Percentiles rank a stretch among this genome's conserved stretches.
phyloP scores from a whole-genome alignment of 1,140 invertebrate species.

The Lordiphosa collinella region DNA sequence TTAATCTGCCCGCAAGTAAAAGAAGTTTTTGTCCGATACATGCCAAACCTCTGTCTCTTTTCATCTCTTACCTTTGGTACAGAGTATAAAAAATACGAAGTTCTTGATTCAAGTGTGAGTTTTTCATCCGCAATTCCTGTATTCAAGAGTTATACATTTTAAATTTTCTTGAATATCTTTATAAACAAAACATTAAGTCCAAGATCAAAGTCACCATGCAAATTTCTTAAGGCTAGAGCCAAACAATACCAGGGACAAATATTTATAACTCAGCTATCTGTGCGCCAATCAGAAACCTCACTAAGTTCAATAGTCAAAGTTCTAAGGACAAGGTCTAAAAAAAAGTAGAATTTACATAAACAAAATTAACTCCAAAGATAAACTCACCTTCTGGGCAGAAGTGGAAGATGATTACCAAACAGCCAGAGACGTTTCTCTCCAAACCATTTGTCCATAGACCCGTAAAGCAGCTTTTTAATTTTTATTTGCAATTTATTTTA shows the following conservation, averaged over 20 bases:
- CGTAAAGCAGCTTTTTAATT: slow-evolving; percentile 12
- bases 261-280: slow-evolving; percentile 31
- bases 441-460: slow-evolving; percentile 92
- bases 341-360: background rate
- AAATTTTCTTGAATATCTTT: too few species aligned
- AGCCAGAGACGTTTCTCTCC: slow-evolving; percentile 92
- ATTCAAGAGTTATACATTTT: too few species aligned
- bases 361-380: background rate
- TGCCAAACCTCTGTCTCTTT: too few species aligned
- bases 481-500: slow-evolving; percentile 6
- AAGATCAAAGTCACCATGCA: slow-evolving; percentile 18
- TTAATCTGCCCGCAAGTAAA: too few species aligned
- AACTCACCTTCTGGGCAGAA: slow-evolving; percentile 87
- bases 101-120: too few species aligned
- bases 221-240: slow-evolving; percentile 47
- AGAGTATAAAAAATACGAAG: too few species aligned
- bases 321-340: slow-evolving; percentile 3
- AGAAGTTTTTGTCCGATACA: too few species aligned
- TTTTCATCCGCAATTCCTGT: too few species aligned
- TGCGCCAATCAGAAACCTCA: slow-evolving; percentile 39
- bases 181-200: too few species aligned
- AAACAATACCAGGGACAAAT: slow-evolving; percentile 51
- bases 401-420: slow-evolving; percentile 90
- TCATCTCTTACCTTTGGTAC: too few species aligned
- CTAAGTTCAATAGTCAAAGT: slow-evolving; percentile 32